phyloP scores from a whole-genome alignment of 2,797 vertebrate species.

The Simalia tracyae region DNA sequence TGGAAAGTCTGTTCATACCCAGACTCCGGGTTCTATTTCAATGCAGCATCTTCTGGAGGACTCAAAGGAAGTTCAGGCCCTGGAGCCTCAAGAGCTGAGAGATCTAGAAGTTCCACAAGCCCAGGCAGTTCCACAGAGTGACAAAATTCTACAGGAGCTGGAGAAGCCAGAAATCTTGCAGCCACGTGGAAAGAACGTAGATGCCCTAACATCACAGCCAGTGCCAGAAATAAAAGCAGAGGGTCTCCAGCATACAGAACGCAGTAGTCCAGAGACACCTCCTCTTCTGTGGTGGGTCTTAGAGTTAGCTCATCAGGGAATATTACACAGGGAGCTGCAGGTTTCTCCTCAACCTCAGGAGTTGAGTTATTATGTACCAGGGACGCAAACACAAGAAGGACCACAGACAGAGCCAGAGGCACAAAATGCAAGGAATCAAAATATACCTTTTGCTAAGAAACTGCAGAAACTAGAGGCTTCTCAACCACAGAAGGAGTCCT shows the following conservation, averaged over 20 bases:
- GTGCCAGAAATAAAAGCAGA: background rate
- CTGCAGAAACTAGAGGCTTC: background rate
- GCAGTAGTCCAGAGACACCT: constrained; percentile 4
- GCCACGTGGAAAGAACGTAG: background rate
- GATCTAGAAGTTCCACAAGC: background rate
- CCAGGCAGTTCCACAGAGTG: background rate
- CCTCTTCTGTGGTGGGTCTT: constrained; percentile 27
- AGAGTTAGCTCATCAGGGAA: background rate
- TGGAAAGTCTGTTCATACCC: background rate
- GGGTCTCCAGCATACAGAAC: background rate
- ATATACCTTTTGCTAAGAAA: background rate
- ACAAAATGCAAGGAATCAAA: background rate
- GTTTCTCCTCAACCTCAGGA: background rate
- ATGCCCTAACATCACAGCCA: background rate
- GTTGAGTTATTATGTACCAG: background rate
- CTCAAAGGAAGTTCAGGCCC: background rate
- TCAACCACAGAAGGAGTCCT: background rate
- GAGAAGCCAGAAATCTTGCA: background rate
- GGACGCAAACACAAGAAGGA: background rate
- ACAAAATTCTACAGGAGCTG: background rate
- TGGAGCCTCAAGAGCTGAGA: background rate
- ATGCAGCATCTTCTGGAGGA: no score
- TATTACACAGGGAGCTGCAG: background rate
- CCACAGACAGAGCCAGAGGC: background rate
- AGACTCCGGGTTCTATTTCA: background rate